A percentile compares a stretch with the other conserved stretches of the same genome.
Conservation (phyloP, 2,113 vertebrate genomes). For the Halichoerus grypus region DNA sequence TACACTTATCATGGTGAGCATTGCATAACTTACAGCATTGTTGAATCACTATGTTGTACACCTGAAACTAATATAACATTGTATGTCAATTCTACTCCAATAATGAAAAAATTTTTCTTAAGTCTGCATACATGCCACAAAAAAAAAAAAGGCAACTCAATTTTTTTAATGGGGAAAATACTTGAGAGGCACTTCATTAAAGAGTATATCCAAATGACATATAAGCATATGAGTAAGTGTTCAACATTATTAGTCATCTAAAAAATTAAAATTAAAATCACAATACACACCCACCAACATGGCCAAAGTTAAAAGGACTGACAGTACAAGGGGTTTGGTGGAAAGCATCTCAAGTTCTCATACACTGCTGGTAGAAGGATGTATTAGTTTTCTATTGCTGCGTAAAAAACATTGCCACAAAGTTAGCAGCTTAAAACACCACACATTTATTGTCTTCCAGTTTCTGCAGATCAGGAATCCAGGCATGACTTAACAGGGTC, state of each 20-base stretch:
- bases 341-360: conserved; percentile 37
- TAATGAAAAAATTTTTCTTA: neutral
- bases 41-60: neutral
- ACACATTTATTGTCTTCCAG: neutral
- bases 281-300: neutral
- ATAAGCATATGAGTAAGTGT: neutral
- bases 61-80: neutral
- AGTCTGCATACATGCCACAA: neutral
- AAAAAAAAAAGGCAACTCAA: neutral
- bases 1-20: neutral
- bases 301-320: conserved; percentile 20
- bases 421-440: conserved; percentile 1
- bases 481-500: neutral
- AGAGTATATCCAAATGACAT: conserved; percentile 9
- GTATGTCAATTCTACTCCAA: neutral
- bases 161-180: conserved; percentile 25
- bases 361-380: neutral
- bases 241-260: neutral
- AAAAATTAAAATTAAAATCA: conserved; percentile 46
- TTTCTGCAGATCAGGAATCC: neutral
- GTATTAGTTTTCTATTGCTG: neutral
- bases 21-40: neutral
- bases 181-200: neutral
- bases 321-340: neutral
- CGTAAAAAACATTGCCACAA: neutral